phyloP scores from a whole-genome alignment of 2,797 vertebrate genomes.

The Morus bassanus region DNA sequence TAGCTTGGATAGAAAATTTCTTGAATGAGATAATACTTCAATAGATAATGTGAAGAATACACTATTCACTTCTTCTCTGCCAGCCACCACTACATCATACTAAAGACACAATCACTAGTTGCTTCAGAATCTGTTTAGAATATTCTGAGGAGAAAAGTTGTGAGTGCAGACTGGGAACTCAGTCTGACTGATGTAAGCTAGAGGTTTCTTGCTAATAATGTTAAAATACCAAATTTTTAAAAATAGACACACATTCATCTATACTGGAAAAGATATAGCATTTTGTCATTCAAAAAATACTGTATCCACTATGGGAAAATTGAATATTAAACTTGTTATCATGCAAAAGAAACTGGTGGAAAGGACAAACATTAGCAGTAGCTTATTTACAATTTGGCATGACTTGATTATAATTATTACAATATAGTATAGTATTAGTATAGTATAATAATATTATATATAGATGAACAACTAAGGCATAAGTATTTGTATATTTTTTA shows the following conservation, averaged over 20 bases:
- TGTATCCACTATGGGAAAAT: background rate
- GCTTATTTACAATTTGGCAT: background rate
- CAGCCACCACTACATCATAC: background rate
- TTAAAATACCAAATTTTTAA: background rate
- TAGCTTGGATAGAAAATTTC: background rate
- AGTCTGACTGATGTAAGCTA: background rate
- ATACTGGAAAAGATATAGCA: background rate
- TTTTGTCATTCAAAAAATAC: background rate
- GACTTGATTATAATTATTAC: background rate
- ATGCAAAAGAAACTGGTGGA: background rate
- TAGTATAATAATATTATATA: background rate
- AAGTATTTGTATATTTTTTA: background rate
- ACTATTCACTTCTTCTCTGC: background rate
- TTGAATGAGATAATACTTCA: background rate
- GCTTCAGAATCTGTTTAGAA: background rate
- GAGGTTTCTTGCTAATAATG: background rate
- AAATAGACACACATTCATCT: background rate
- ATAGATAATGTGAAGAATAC: background rate
- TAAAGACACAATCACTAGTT: background rate
- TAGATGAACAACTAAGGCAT: background rate
- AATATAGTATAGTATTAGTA: background rate
- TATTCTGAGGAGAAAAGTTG: background rate
- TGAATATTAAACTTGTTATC: background rate
- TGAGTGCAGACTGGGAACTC: background rate
- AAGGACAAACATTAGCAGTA: background rate